Conservation (phyloP, 2,888 invertebrate genomes). For the Adela reaumurella region DNA sequence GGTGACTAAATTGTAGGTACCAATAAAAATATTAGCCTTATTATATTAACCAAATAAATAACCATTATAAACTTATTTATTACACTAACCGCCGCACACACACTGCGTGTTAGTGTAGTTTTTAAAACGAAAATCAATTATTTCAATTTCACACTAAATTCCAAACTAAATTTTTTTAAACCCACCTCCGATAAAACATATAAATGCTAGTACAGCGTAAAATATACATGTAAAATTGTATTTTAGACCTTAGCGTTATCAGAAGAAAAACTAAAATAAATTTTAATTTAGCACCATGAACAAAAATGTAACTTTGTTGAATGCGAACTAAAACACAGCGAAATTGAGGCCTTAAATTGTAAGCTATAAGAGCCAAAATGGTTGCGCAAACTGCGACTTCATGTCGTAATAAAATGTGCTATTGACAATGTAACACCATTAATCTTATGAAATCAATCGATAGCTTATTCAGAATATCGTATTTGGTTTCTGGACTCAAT, state of each 20-base stretch:
- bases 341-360: slow-evolving; percentile 30
- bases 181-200: slow-evolving; percentile 22
- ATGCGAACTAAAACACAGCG: slow-evolving; percentile 31
- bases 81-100: slow-evolving; percentile 15
- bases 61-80: slow-evolving; percentile 36
- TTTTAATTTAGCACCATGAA: too few relatives aligned
- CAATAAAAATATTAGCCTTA: slow-evolving; percentile 23
- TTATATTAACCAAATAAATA: slow-evolving; percentile 37
- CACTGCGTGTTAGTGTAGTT: slow-evolving; percentile 21
- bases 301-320: slow-evolving; percentile 6
- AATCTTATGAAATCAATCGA: slow-evolving; percentile 58
- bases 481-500: slow-evolving; percentile 48
- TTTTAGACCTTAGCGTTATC: too few relatives aligned
- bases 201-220: too few relatives aligned
- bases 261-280: too few relatives aligned
- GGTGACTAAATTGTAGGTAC: too few relatives aligned
- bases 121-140: slow-evolving; percentile 31
- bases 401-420: slow-evolving; percentile 41
- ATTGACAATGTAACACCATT: slow-evolving; percentile 54
- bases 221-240: too few relatives aligned
- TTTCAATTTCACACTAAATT: slow-evolving; percentile 51
- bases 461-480: slow-evolving; percentile 56
- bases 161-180: slow-evolving; percentile 39
- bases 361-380: slow-evolving; percentile 33
- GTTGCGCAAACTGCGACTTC: slow-evolving; percentile 29